Evolutionary conservation across 2,888 invertebrate species (phyloP).

Genomic region (Eugnorisma glareosa): DNA sequence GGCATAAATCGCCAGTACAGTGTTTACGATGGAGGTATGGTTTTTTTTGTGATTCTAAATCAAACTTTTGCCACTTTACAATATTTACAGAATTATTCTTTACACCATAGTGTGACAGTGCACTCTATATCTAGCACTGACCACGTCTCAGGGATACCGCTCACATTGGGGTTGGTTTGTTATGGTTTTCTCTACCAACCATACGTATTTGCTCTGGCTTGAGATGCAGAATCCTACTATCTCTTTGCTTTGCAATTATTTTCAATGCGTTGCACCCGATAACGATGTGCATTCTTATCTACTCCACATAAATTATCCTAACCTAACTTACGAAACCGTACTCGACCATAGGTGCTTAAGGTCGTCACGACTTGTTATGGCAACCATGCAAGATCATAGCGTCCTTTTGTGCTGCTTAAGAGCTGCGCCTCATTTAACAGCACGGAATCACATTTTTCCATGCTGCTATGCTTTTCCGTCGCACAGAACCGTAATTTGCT

Average conservation of each 20-base stretch:
- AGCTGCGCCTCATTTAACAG: neutral
- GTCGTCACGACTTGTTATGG: neutral
- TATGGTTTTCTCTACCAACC: neutral
- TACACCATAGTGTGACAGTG: neutral
- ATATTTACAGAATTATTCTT: neutral
- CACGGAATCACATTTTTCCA: neutral
- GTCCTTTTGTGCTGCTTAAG: neutral
- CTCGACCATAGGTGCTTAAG: neutral
- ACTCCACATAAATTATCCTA: neutral
- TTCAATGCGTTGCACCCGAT: neutral
- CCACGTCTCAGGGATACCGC: neutral
- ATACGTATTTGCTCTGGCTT: neutral
- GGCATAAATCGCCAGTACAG: constrained; percentile 88
- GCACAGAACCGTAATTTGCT: neutral
- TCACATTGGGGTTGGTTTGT: neutral
- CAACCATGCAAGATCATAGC: neutral
- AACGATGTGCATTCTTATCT: neutral
- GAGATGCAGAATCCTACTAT: neutral
- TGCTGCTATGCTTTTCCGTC: neutral
- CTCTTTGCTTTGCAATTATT: neutral
- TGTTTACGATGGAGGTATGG: constrained; percentile 89
- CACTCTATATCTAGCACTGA: neutral
- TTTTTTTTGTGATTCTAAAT: constrained; percentile 2
- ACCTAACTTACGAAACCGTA: neutral
- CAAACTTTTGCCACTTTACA: constrained; percentile 3